Evolutionary conservation across 2,797 vertebrate species (phyloP), one percentile per base, ranked within the genome.

Genomic region (Anas flavirostris): DNA sequence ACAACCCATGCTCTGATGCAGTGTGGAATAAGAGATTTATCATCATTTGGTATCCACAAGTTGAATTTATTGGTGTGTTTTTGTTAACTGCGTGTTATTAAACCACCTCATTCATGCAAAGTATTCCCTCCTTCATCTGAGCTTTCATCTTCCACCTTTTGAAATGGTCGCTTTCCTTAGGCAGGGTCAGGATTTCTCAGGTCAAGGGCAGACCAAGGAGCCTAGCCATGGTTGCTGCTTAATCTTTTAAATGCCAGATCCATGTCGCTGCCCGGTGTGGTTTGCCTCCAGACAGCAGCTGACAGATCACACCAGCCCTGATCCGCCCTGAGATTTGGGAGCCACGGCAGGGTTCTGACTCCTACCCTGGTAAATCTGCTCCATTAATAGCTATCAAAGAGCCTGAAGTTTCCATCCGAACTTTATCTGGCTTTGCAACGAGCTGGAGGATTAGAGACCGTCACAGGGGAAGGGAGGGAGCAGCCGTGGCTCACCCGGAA

Each of bases 321-420:
- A 70, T 82, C 86, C 0, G 0, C 43, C 35, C 55, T 1, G 62
- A 58, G 90, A 76, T 68, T 4, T 75, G 88, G 80, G 84, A 88
- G 72, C 88, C 28, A 37, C 0, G 4, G 26, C 10, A 14, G 29
- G 56, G 12, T 84, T 75, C 88, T 94, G 84, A 88, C 89, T 94
- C 79, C 56, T 90, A 4, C 63, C 55, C 86, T 76, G 90, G 90
- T 73, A 94, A 94, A 96, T 93, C 92, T 95, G 79, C 85, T 95
- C 96, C 92, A 96, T 96, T 95, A 96, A 97, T 97, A 97, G 84
- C 94, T 91, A 87, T 91, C 88, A 93, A 93, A 96, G 89, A 95
- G 91, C 93, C 79, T 94, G 83, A 96, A 96, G 88, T 95, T 96
- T 97, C 95, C 93, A 95, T 92, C 64, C 0, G 15, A 95, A 95